Conservation (phyloP, 2,888 invertebrate genomes). For the Polyploca ridens region DNA sequence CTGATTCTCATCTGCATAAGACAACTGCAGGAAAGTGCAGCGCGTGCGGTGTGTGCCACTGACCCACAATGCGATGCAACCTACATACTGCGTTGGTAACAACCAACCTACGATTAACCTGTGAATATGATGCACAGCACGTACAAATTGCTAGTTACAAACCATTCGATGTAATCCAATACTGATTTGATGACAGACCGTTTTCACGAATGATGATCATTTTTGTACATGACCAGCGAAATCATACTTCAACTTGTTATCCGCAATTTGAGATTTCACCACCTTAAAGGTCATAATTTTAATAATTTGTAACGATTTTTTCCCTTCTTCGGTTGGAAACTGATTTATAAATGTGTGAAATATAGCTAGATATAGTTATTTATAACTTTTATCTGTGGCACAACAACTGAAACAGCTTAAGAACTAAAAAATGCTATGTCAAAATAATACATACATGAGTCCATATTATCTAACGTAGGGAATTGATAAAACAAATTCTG, state of each 20-base stretch:
- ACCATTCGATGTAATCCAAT: constrained; percentile 33
- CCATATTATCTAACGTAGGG: too few relatives aligned
- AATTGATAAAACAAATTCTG: too few relatives aligned
- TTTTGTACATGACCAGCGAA: constrained; percentile 10
- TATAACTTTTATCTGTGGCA: too few relatives aligned
- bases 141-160: constrained; percentile 49
- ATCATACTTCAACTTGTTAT: not conserved
- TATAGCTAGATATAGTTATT: too few relatives aligned
- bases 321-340: not conserved
- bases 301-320: not conserved
- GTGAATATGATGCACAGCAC: constrained; percentile 60
- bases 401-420: too few relatives aligned
- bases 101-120: constrained; percentile 63
- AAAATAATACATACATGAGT: too few relatives aligned
- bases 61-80: constrained; percentile 67
- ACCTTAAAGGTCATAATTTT: not conserved
- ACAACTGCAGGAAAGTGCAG: constrained; percentile 72
- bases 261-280: constrained; percentile 2
- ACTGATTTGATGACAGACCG: constrained; percentile 50
- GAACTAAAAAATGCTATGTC: too few relatives aligned
- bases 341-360: not conserved
- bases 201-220: constrained; percentile 27
- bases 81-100: constrained; percentile 63
- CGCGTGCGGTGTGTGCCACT: constrained; percentile 67
- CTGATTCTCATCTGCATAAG: constrained; percentile 59